Percentiles rank a stretch among this genome's conserved stretches.
phyloP scores from a whole-genome alignment of 2,797 vertebrate species.

The Chelmon rostratus region DNA sequence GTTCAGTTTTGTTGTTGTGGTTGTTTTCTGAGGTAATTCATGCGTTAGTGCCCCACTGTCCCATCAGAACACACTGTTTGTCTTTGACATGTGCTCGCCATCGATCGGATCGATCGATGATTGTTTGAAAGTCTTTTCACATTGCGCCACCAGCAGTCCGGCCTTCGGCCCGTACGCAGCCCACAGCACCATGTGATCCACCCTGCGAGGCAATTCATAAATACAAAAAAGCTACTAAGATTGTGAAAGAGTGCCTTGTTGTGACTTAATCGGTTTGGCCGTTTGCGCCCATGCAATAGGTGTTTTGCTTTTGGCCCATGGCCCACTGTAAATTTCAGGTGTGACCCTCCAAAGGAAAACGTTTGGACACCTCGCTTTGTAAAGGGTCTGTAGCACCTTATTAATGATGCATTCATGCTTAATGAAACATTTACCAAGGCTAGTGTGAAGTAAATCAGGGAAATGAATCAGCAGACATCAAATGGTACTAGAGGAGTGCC shows the following conservation, averaged over 20 bases:
- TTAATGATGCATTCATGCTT: neutral
- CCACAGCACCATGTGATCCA: no score
- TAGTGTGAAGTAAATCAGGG: neutral
- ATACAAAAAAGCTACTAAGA: no score
- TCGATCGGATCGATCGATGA: neutral
- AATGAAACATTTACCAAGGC: neutral
- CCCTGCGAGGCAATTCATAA: no score
- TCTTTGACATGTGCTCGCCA: neutral
- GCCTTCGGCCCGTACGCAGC: no score
- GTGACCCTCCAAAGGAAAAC: no score
- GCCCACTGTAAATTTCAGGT: no score
- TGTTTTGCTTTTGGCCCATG: no score
- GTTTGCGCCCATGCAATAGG: no score
- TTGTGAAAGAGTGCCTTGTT: no score
- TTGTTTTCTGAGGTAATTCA: neutral
- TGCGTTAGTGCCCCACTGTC: neutral
- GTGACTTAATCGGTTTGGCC: no score
- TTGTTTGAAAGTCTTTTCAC: neutral
- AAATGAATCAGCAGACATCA: neutral
- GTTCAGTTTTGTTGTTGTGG: neutral
- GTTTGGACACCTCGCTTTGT: no score
- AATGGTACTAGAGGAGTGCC: neutral
- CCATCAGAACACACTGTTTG: neutral
- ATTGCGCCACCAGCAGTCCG: neutral
- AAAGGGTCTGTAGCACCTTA: neutral